Conservation (phyloP, 2,888 invertebrate species). For the Sphaeridia pumilis region DNA sequence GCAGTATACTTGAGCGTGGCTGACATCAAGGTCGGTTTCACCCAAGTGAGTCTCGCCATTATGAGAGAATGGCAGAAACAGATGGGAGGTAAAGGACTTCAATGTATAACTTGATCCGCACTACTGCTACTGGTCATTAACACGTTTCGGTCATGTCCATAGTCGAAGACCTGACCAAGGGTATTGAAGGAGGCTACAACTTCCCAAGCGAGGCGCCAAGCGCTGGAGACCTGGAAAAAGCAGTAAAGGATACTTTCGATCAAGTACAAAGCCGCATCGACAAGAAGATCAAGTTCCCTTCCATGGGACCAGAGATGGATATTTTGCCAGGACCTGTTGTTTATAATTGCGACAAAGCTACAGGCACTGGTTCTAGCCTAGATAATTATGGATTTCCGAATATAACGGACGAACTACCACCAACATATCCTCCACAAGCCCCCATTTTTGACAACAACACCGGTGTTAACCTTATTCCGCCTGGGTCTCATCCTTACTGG, state of each 20-base stretch:
- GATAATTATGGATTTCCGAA: too few relatives aligned
- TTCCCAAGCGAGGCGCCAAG: not conserved
- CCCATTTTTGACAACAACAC: too few relatives aligned
- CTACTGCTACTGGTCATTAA: too few relatives aligned
- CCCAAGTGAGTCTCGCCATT: not conserved
- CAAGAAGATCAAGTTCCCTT: slow-evolving; percentile 10
- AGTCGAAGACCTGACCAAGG: not conserved
- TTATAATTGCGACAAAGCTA: slow-evolving; percentile 18
- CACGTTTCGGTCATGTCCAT: too few relatives aligned
- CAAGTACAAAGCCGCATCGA: slow-evolving; percentile 7
- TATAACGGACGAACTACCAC: too few relatives aligned
- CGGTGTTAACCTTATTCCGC: too few relatives aligned
- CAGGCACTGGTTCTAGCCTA: too few relatives aligned
- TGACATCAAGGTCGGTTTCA: slow-evolving; percentile 14
- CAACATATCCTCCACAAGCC: too few relatives aligned
- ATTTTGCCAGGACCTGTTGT: slow-evolving; percentile 14
- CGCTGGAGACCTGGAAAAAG: not conserved
- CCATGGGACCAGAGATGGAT: not conserved
- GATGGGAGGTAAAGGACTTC: slow-evolving; percentile 7
- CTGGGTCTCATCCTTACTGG: too few relatives aligned
- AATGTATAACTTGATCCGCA: too few relatives aligned
- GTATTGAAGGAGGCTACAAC: not conserved
- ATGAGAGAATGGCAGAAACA: slow-evolving; percentile 4
- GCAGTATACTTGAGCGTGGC: slow-evolving; percentile 15
- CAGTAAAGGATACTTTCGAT: not conserved